Evolutionary conservation across 2,113 vertebrate species (phyloP), one percentile per base, ranked within the genome.

Genomic region (Proterorhinus semilunaris): DNA sequence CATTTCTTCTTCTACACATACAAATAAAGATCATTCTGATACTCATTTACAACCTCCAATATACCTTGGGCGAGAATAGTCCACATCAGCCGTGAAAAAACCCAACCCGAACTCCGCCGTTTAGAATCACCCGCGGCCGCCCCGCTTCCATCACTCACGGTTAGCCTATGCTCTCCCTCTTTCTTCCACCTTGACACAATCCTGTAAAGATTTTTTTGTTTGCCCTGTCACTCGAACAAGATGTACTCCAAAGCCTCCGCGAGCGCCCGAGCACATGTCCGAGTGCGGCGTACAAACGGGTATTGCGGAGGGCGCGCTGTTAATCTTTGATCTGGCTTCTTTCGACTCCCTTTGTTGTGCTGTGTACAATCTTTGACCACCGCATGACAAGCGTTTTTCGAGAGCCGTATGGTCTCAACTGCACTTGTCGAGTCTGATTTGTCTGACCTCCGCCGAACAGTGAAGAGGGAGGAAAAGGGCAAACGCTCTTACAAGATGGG

Each of bases 381-480:
- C 69, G 66, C 75, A 57, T 59, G 51, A 45, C 72, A 49, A 51
- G 64, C n/a, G 53, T 15, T 81, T 77, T 62, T 72, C 59, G 49
- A 75, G 59, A 76, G 65, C 68, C 51, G 58, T 78, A 58, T 27
- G 45, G 55, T 74, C 68, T 76, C 65, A 48, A 62, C 27, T 36
- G 75, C 65, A 2, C 62, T 71, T 70, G 42, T 70, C 61, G 5
- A 42, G 59, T 53, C 44, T 36, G 66, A 51, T 79, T 77, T 70
- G 59, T 73, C 66, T 12, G 57, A 77, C 66, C 65, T 70, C 48
- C 50, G 63, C 46, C 17, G 48, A 7, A 63, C 58, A 61, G 13
- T n/a, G 58, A 61, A 58, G 55, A 6, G 68, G 51, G 46, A 15
- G 51, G 16, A 5, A 1, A 72, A 76, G 50, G 16, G 36, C 5